Evolutionary conservation across 2,113 vertebrate genomes (phyloP).

Genomic region (Podarcis muralis): DNA sequence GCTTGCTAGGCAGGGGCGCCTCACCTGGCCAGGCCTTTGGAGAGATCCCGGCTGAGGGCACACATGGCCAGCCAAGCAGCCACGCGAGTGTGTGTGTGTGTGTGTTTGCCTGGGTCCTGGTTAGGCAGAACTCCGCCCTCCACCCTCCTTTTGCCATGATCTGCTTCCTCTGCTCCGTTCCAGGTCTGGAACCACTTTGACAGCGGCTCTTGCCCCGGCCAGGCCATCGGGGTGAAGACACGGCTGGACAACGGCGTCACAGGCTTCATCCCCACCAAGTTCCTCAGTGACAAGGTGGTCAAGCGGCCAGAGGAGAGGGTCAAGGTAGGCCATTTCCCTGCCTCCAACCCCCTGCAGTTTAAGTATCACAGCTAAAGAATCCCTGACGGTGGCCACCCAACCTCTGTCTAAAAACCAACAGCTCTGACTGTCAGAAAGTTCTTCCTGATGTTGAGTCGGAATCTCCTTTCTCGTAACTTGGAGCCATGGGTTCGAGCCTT

Average conservation of each 20-base stretch:
- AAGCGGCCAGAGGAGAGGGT: conserved; percentile 97
- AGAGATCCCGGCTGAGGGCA: background rate
- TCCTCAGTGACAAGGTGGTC: conserved; percentile 97
- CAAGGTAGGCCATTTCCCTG: conserved; percentile 79
- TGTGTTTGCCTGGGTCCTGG: background rate
- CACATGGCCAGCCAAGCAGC: background rate
- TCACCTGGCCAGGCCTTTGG: background rate
- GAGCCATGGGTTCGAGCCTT: too few species aligned
- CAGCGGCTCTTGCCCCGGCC: conserved; percentile 96
- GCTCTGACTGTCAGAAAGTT: too few species aligned
- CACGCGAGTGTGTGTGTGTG: too few species aligned
- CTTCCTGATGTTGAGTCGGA: too few species aligned
- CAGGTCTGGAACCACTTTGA: conserved; percentile 99
- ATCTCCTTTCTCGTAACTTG: too few species aligned
- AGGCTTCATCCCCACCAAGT: conserved; percentile 98
- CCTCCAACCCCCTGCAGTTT: too few species aligned
- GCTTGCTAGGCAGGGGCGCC: conserved; percentile 19
- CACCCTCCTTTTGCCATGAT: too few species aligned
- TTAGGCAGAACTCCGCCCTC: background rate
- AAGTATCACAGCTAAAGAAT: too few species aligned
- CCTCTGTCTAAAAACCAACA: too few species aligned
- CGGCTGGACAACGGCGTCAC: conserved; percentile 95
- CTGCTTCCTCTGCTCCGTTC: background rate
- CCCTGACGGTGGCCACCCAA: too few species aligned
- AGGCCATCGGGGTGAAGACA: conserved; percentile 94